Base-by-base conservation (phyloP, 2,113 vertebrate species). In the Indicator maculatus region DNA sequence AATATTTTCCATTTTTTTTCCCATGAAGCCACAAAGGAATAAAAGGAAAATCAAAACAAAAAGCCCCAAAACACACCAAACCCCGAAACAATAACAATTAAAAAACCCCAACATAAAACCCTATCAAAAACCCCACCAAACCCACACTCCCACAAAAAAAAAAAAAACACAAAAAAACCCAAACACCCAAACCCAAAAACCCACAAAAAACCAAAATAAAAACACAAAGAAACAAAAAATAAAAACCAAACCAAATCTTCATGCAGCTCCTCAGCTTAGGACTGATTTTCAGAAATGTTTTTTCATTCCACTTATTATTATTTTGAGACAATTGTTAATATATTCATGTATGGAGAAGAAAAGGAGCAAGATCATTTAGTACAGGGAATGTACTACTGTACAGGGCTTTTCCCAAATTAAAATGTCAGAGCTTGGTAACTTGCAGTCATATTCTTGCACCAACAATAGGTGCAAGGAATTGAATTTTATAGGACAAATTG, bases 311-410 rank as follows among this genome's bases (percentile, higher is more conserved):
- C 44, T 24, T 52, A 10, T 60, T 58, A 31, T 47, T 74, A 50
- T 66, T 70, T 36, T 76, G 30, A 53, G 31, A 72, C 53, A 85
- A n/a, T 12, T 31, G 33, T 30, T 15, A 47, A n/a, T 52, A 30
- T 21, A 78, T 58, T 16, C 61, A 66, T 4, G 55, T 59, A 12
- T 0, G 2, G 36, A 76, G 16, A 70, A 8, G 21, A 80, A 83
- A 76, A 85, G 13, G 21, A 77, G 15, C 0, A 28, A 7, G 44
- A 33, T 52, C 5, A 45, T 38, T 83, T 74, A 60, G 16, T 10
- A 56, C 1, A 77, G 3, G 5, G 15, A 64, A 52, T 1, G 5
- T 19, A 27, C 3, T 26, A 56, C 15, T 12, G 8, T 15, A 24
- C 4, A 44, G 27, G 14, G 53, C 5, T 64, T 60, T 31, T 24